These are phyloP conservation scores for Pomacea canaliculata DNA, from an alignment of 2,888 invertebrate genomes.

Conservation along the genomic window DNA sequence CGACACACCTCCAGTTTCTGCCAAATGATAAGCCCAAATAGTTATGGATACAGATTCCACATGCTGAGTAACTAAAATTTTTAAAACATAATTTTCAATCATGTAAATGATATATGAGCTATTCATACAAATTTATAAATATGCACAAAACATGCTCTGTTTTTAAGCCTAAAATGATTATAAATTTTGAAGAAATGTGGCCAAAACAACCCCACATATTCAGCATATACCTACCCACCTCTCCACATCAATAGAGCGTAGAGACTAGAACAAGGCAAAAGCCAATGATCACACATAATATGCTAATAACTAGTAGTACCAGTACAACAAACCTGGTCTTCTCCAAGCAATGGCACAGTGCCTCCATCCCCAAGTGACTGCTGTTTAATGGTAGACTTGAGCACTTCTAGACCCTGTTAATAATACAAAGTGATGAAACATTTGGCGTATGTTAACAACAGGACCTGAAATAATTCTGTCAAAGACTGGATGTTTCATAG, in stretches of 20 bases:
- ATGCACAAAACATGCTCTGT: too few species aligned
- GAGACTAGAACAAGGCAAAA: not conserved
- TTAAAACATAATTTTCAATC: too few species aligned
- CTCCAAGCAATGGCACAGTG: conserved; percentile 71
- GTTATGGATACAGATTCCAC: not conserved
- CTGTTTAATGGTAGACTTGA: conserved; percentile 85
- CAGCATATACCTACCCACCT: too few species aligned
- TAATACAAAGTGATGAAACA: not conserved
- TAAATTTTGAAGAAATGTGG: too few species aligned
- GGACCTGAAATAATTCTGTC: too few species aligned
- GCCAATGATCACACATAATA: not conserved
- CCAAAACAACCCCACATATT: too few species aligned
- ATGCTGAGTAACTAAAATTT: not conserved
- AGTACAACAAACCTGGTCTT: conserved; percentile 71
- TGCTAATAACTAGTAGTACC: not conserved
- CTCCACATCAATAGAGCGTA: too few species aligned
- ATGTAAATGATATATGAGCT: too few species aligned
- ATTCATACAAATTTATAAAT: too few species aligned
- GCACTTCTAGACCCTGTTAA: conserved; percentile 74
- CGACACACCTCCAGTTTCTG: conserved; percentile 86
- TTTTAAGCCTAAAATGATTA: too few species aligned
- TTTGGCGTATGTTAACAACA: too few species aligned
- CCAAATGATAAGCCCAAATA: not conserved
- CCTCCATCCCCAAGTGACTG: conserved; percentile 78
- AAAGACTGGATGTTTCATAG: too few species aligned